Percentiles rank a stretch among this genome's conserved stretches.
Evolutionary conservation across 2,888 invertebrate species (phyloP).

Genomic region (Ypsolopha scabrella): DNA sequence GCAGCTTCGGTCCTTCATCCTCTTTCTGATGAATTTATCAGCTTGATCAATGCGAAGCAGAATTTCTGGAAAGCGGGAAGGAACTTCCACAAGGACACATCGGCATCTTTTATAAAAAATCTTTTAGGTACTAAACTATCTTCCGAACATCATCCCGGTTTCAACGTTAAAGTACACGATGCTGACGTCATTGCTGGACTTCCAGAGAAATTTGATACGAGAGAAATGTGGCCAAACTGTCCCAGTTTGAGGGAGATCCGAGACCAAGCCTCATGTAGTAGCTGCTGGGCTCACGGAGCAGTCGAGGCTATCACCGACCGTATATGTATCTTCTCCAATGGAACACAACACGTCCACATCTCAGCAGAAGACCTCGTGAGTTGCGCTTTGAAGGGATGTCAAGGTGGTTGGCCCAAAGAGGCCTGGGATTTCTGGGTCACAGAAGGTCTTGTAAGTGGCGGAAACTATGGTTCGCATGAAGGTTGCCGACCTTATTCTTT

Average conservation of each 20-base stretch:
- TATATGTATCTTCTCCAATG: conserved; percentile 78
- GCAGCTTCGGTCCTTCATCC: conserved; percentile 24
- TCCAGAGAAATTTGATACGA: conserved; percentile 78
- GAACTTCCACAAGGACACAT: conserved; percentile 69
- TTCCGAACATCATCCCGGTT: conserved; percentile 47
- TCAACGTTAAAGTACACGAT: conserved; percentile 27
- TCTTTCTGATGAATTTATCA: conserved; percentile 72
- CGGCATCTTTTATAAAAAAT: conserved; percentile 59
- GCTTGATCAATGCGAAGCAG: conserved; percentile 69
- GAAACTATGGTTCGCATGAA: conserved; percentile 74
- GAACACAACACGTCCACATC: conserved; percentile 70
- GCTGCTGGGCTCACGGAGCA: conserved; percentile 88
- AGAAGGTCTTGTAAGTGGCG: conserved; percentile 83
- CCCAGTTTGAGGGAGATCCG: conserved; percentile 78
- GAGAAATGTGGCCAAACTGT: conserved; percentile 79
- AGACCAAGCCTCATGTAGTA: conserved; percentile 86
- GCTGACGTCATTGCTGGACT: conserved; percentile 33
- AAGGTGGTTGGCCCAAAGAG: conserved; percentile 75
- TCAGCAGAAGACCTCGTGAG: conserved; percentile 81
- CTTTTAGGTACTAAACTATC: conserved; percentile 74
- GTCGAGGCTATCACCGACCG: conserved; percentile 86
- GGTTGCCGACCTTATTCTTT: conserved; percentile 85
- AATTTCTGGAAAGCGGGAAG: conserved; percentile 77
- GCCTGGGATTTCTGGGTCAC: conserved; percentile 84
- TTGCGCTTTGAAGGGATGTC: conserved; percentile 77